Conservation (phyloP, 2,888 invertebrate species). For the Tridacna crocea region DNA sequence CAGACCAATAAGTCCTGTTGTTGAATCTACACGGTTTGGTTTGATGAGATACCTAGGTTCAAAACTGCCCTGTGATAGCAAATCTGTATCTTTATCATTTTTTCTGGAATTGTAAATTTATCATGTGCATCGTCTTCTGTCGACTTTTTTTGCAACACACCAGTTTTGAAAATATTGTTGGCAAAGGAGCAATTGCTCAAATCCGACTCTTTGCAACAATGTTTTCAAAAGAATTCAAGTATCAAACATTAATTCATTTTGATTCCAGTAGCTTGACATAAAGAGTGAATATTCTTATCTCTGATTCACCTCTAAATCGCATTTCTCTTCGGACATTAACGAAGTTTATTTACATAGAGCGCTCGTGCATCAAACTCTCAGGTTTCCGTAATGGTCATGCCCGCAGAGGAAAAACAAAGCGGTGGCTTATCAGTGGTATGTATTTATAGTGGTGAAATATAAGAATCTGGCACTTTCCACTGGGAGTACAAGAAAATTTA, state of each 20-base stretch:
- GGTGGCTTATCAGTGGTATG: conserved; percentile 12
- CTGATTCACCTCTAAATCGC: neutral
- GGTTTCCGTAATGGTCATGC: conserved; percentile 24
- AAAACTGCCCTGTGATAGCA: too few relatives aligned
- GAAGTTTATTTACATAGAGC: conserved; percentile 23
- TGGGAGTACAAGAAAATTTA: too few relatives aligned
- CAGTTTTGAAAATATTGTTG: neutral
- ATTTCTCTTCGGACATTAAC: conserved; percentile 20
- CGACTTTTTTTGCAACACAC: too few relatives aligned
- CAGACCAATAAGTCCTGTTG: too few relatives aligned
- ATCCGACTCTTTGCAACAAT: too few relatives aligned
- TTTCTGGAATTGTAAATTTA: too few relatives aligned
- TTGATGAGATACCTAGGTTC: too few relatives aligned
- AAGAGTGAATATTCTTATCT: neutral
- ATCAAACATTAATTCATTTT: too few relatives aligned
- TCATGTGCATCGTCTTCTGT: too few relatives aligned
- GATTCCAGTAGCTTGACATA: neutral
- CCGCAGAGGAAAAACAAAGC: conserved; percentile 14
- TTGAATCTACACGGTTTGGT: too few relatives aligned
- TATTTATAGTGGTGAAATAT: neutral
- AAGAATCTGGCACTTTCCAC: neutral
- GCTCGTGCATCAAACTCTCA: conserved; percentile 33
- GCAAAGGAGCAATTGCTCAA: neutral
- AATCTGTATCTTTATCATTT: too few relatives aligned
- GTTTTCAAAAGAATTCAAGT: too few relatives aligned